Base-by-base conservation (phyloP, 2,888 invertebrate species). In the Oxycera nigricornis region DNA sequence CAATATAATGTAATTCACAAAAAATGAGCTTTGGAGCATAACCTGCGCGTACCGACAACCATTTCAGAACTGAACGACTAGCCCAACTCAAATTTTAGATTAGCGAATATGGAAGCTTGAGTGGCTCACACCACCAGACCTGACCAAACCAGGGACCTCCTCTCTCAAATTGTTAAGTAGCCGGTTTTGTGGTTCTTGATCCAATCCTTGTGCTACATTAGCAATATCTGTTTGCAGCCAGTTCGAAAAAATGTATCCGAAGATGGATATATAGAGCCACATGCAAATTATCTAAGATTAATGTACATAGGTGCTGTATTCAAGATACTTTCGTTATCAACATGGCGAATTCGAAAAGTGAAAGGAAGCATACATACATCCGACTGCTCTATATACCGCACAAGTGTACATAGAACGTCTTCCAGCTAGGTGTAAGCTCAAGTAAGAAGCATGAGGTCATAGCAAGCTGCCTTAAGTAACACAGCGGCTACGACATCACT, bases 31-130 rank as follows among this genome's bases (percentile, higher is more conserved):
- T 31, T 17, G 20, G 31, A 70, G 30, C 30, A 22, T 17, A 28
- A 35, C 22, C 55, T 46, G 35, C 52, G 73, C 76, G 50, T 72
- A 68, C 67, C 74, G 76, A 76, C 74, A 74, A 74, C 76, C 74
- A 68, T 76, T 74, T 76, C 73, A 65, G 61, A 74, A 76, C 76
- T 76, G 73, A 76, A 39, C 20, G 9, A 1, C 17, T 31, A 55
- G 24, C 11, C 9, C 39, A 39, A 41, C 9, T 39, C 24, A 41
- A 22, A 31, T 62, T 35, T 31, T 35, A 61, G 57, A 17, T 46
- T 46, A 46, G 2, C 46, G 6, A 7, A 46, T 46, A 17, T 14
- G 46, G 46, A 17, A 17, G 11, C 46, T 46, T 11, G 14, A 46
- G 11, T 46, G n/a, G n/a, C 46, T 22, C 17, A 3, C 17, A 24